Conservation (phyloP, 2,888 invertebrate genomes). For the Dryadula phaetusa region DNA sequence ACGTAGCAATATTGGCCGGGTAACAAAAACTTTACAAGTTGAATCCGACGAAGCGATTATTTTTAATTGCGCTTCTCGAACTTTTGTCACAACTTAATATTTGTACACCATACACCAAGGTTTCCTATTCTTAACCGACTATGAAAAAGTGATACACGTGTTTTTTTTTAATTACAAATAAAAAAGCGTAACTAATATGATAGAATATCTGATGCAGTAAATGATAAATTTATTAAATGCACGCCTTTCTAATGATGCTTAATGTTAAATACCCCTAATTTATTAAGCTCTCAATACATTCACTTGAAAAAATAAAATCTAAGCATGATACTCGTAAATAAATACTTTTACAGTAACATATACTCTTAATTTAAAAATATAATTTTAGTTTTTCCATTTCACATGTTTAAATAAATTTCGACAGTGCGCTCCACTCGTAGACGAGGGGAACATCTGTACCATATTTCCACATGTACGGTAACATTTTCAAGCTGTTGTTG, state of each 20-base stretch:
- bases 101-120: slow-evolving; percentile 36
- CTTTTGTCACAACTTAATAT: slow-evolving; percentile 58
- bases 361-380: slow-evolving; percentile 1
- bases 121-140: slow-evolving; percentile 31
- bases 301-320: background rate
- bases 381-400: slow-evolving; percentile 1
- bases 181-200: too few species aligned
- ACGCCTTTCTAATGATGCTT: too few species aligned
- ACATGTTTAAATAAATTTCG: slow-evolving; percentile 22
- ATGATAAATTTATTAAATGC: too few species aligned
- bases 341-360: slow-evolving; percentile 51
- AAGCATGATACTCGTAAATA: slow-evolving; percentile 18
- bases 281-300: too few species aligned
- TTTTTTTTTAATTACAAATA: background rate
- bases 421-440: slow-evolving; percentile 22
- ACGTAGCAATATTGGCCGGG: slow-evolving; percentile 38
- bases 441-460: slow-evolving; percentile 12
- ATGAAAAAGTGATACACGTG: background rate
- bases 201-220: too few species aligned
- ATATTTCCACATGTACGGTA: slow-evolving; percentile 19
- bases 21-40: slow-evolving; percentile 39
- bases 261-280: too few species aligned
- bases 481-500: slow-evolving; percentile 26
- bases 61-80: slow-evolving; percentile 61
- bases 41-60: slow-evolving; percentile 47